Conservation (phyloP, 2,113 vertebrate species). For the Paramormyrops kingsleyae region DNA sequence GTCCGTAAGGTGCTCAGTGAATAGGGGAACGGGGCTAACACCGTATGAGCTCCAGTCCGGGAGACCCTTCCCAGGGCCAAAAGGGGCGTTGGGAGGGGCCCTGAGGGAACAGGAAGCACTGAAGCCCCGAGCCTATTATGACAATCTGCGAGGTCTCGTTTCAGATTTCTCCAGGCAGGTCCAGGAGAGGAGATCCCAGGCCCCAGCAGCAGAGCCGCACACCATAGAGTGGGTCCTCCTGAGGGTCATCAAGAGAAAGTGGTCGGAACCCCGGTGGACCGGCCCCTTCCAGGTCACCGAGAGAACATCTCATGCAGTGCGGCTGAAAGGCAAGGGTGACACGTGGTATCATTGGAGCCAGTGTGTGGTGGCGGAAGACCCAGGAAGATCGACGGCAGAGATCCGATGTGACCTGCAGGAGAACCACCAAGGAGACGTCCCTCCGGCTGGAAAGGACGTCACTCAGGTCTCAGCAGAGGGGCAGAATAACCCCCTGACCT, state of each 20-base stretch:
- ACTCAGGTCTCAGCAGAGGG: too few relatives aligned
- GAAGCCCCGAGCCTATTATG: background rate
- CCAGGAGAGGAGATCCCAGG: background rate
- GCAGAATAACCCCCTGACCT: too few relatives aligned
- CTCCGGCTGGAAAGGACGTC: too few relatives aligned
- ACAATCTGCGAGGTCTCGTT: background rate
- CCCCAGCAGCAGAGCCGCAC: background rate
- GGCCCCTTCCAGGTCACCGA: background rate
- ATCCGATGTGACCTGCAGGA: too few relatives aligned
- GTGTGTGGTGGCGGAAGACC: background rate
- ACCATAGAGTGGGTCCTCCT: constrained; percentile 5
- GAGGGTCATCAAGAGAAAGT: constrained; percentile 1
- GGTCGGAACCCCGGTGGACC: constrained; percentile 17
- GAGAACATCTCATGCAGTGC: background rate
- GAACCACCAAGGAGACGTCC: too few relatives aligned
- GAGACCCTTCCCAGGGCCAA: background rate
- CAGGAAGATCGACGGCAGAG: background rate
- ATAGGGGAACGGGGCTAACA: background rate
- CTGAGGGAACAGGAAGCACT: background rate
- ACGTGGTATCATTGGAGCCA: constrained; percentile 17
- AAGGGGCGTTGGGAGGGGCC: background rate
- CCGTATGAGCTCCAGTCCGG: background rate
- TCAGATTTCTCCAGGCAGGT: background rate
- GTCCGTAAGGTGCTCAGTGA: background rate
- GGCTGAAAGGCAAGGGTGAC: constrained; percentile 17